Conservation (phyloP, 2,113 vertebrate genomes). For the Eleginops maclovinus region DNA sequence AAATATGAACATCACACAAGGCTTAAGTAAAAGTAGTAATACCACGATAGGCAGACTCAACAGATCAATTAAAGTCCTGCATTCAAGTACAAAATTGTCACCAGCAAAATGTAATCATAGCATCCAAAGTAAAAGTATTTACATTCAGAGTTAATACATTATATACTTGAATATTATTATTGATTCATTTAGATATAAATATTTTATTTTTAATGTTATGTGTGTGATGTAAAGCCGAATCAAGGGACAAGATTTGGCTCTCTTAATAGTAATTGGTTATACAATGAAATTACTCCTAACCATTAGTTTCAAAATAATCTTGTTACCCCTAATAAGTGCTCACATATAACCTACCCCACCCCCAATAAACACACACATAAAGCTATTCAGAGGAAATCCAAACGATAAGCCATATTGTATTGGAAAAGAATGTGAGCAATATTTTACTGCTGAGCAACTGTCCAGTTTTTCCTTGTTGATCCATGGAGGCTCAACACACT, state of each 20-base stretch:
- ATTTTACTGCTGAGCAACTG: constrained; percentile 46
- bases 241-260: background rate
- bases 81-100: background rate
- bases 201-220: background rate
- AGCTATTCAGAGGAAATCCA: constrained; percentile 1
- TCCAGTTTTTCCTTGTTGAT: constrained; percentile 39
- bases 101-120: background rate
- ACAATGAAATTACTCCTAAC: background rate
- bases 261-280: background rate
- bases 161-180: background rate
- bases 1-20: too few species aligned
- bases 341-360: background rate
- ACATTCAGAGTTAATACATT: background rate
- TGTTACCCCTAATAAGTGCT: background rate
- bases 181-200: background rate
- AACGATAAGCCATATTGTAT: background rate
- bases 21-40: too few species aligned
- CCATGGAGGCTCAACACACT: constrained; percentile 38
- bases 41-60: too few species aligned
- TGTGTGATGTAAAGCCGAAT: background rate
- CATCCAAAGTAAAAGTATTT: background rate
- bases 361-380: background rate
- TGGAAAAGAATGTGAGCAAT: constrained; percentile 2
- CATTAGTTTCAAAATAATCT: background rate
- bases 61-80: background rate